These are phyloP conservation scores for Synergus laeviventris DNA, from an alignment of 2,888 invertebrate species.

Conservation along the genomic window DNA sequence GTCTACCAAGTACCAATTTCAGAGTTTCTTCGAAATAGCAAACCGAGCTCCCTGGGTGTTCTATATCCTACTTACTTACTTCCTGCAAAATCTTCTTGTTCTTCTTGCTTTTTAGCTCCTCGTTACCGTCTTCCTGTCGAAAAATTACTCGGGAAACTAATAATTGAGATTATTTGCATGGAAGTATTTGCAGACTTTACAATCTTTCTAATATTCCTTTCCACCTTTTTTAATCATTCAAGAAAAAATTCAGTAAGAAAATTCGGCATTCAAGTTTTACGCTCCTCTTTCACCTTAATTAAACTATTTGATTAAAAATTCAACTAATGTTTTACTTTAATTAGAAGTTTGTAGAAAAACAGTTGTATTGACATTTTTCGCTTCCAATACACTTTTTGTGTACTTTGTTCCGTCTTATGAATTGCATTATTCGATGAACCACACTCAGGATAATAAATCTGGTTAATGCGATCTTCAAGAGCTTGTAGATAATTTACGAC, in stretches of 20 bases:
- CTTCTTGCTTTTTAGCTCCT: neutral
- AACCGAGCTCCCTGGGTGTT: slow-evolving; percentile 6
- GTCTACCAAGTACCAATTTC: neutral
- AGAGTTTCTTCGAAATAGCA: neutral
- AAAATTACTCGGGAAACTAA: neutral
- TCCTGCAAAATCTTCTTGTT: slow-evolving; percentile 4
- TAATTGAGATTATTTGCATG: no score
- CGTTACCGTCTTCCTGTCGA: neutral
- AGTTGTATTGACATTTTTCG: neutral
- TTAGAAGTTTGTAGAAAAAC: no score
- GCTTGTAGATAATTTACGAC: slow-evolving; percentile 54
- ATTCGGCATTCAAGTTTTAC: no score
- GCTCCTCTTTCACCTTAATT: no score
- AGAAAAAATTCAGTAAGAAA: no score
- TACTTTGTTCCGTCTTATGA: neutral
- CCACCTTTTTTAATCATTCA: no score
- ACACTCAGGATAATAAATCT: slow-evolving; percentile 16
- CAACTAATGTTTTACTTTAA: no score
- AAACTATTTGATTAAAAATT: no score
- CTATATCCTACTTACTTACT: neutral
- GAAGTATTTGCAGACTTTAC: no score
- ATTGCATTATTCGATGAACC: neutral
- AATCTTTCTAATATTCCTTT: no score
- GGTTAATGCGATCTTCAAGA: slow-evolving; percentile 48
- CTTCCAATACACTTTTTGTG: neutral